Evolutionary conservation across 2,113 vertebrate genomes (phyloP), one percentile per base, ranked within the genome.

Genomic region (Irena cyanogastra): DNA sequence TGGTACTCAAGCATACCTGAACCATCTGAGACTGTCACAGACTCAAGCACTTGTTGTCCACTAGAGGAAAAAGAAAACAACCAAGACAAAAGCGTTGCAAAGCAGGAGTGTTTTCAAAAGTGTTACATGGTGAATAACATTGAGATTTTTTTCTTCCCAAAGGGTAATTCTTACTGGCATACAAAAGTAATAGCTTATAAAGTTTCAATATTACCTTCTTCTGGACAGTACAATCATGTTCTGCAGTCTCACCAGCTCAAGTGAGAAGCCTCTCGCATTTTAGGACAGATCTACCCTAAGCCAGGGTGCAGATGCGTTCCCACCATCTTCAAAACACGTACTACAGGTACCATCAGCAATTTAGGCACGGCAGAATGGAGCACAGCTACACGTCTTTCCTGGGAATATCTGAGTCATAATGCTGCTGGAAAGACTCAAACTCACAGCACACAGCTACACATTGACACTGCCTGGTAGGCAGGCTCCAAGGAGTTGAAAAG

Each of bases 81-180:
- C 13, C 7, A 47, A 81, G 53, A 75, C 15, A 60, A 77, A 88
- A 56, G 11, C 0, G 0, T 44, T 78, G 28, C 44, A 85, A 91
- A 85, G 33, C 27, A 56, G 26, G 11, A 69, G 2, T 23, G 21
- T 45, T 89, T 68, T 56, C 23, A 50, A 72, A 94, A 76, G 50
- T 1, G 0, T 57, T 83, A 56, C 1, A 2, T 2, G 37, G 16
- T 56, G 19, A 71, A 60, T 37, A 39, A 16, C 45, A 56, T 1
- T 33, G 19, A 21, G 23, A 1, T 1, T n/a, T 79, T 85, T 87
- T 83, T 39, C 24, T 79, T 65, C 27, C 18, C 22, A 26, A 76
- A 61, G 9, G 5, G 33, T 59, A 80, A 31, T 50, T 76, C 13
- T 88, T 66, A 35, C 7, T 57, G 39, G 27, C 50, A 50, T 28